Conservation (phyloP, 2,797 vertebrate species). For the Smutsia temminckii region DNA sequence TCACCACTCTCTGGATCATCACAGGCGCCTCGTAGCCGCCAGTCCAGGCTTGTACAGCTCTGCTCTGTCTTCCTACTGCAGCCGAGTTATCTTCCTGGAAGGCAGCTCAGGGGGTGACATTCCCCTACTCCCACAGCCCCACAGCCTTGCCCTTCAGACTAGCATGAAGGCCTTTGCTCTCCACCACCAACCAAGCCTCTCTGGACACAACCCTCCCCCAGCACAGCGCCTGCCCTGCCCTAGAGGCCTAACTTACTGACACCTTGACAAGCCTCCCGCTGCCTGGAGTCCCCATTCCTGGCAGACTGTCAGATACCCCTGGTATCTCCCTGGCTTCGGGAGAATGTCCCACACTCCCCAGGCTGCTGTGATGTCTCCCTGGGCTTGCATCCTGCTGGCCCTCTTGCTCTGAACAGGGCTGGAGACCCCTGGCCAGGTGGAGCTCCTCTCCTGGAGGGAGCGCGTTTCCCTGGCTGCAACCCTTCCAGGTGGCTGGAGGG, state of each 20-base stretch:
- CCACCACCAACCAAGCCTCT: no score
- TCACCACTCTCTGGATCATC: accelerated
- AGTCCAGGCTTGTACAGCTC: accelerated
- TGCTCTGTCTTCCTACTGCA: accelerated
- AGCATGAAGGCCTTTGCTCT: neutral
- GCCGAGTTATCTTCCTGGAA: neutral
- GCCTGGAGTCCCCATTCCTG: neutral
- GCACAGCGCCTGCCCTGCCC: accelerated
- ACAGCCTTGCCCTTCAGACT: neutral
- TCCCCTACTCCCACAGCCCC: neutral
- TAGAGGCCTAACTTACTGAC: accelerated
- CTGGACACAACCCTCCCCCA: accelerated
- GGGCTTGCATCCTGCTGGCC: neutral
- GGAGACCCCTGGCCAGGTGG: neutral
- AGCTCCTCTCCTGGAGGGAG: accelerated
- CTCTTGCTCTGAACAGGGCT: accelerated
- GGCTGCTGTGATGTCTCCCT: neutral
- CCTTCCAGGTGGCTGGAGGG: accelerated
- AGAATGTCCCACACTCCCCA: no score
- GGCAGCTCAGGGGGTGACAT: neutral
- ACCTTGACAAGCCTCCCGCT: neutral
- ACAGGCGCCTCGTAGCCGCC: neutral
- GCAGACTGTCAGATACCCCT: neutral
- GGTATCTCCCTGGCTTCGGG: neutral
- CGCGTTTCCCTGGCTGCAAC: accelerated